Conservation (phyloP, 2,113 vertebrate species). For the Melanerpes formicivorus region DNA sequence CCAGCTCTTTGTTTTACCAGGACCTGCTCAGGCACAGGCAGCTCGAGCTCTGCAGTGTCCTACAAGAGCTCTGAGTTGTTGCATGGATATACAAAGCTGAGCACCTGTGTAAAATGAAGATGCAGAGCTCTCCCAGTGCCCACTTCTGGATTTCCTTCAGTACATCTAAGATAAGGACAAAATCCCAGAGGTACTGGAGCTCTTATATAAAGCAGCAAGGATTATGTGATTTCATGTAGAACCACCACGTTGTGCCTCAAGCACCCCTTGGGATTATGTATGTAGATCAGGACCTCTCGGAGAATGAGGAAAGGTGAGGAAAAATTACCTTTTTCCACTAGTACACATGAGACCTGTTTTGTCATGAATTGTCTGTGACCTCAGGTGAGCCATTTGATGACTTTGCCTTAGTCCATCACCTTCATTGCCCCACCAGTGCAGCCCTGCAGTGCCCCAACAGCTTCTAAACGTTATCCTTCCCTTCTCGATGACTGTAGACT, state of each 20-base stretch:
- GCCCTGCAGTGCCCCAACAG: background rate
- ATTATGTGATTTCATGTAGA: background rate
- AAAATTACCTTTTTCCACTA: background rate
- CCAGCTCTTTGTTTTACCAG: background rate
- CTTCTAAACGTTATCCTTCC: background rate
- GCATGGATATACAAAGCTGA: background rate
- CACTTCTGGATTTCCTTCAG: background rate
- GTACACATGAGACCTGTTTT: background rate
- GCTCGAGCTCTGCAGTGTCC: background rate
- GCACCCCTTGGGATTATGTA: background rate
- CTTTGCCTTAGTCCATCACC: background rate
- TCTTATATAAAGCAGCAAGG: background rate
- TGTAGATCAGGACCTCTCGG: background rate
- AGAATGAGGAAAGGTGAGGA: background rate
- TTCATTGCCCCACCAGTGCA: background rate
- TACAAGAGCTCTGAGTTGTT: background rate
- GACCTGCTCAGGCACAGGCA: background rate
- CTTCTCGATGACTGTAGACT: background rate
- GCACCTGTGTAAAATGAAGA: background rate
- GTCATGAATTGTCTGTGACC: background rate
- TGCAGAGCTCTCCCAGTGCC: background rate
- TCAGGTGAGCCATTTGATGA: background rate
- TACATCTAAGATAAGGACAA: background rate
- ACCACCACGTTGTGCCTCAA: background rate
- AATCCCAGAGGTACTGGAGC: background rate